Base-by-base conservation (phyloP, 2,888 invertebrate species). In the Tanypteryx hageni region DNA sequence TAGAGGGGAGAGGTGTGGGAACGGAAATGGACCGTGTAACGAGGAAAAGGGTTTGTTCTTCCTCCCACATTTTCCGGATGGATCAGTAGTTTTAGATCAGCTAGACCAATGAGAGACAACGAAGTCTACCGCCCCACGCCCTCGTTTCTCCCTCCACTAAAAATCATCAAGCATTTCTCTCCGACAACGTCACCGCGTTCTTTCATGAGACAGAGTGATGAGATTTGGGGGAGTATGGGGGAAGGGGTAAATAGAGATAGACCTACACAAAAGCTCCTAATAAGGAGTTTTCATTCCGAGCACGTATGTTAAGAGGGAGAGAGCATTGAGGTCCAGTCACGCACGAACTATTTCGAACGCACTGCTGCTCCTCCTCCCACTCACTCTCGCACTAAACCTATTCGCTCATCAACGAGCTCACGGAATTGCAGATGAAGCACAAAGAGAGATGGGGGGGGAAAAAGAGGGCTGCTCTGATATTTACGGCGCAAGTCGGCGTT, bases 241-340 rank as follows among this genome's bases (percentile, higher is more conserved):
- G 44, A 44, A 44, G 44, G 44, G 44, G 44, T 44, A 44, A 44
- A 44, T n/a, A 68, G n/a, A n/a, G 64, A 64, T 14, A 64, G 22
- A 10, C 4, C 22, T 5, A 86, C 22, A 59, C 57, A 86, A 27
- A 59, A 27, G 16, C 86, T 59, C 57, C 61, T 27, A 58, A 64
- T 31, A 64, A 27, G 86, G 61, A 57, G 61, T 59, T 16, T 44
- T 86, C 61, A 86, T 86, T 61, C 86, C 9, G 86, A 61, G 86
- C 86, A 86, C 86, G 86, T 86, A 61, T 13, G 86, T 61, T 9
- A 57, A 18, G n/a, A n/a, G 83, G 31, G 31, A 27, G 86, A n/a
- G 58, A 58, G n/a, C 58, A 59, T 57, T 27, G 61, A 59, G 14
- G 61, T 16, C 16, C 18, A 57, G 56, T 57, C 61, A 16, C 13